Evolutionary conservation across 2,888 invertebrate species (phyloP).

Genomic region (Polydrusus tereticollis): DNA sequence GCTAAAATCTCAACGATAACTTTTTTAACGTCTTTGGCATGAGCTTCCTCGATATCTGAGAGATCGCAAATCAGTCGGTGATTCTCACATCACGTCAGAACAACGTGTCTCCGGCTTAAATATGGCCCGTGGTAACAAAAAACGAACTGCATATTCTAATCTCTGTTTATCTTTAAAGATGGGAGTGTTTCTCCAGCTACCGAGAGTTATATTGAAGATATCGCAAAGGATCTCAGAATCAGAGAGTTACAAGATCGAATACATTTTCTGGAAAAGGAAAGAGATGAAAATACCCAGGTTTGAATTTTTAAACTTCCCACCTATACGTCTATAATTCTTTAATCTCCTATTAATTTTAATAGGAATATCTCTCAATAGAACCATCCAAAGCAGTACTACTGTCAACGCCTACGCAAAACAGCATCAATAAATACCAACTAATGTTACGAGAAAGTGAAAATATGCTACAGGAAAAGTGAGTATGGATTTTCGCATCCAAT

Average conservation of each 20-base stretch:
- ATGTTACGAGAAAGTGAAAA: constrained; percentile 55
- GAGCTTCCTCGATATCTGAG: no score
- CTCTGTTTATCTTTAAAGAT: constrained; percentile 29
- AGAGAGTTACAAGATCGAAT: constrained; percentile 43
- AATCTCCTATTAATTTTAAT: constrained; percentile 6
- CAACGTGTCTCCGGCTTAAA: no score
- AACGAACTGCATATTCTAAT: no score
- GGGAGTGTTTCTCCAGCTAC: not conserved
- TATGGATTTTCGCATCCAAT: no score
- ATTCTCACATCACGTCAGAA: no score
- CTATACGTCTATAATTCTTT: no score
- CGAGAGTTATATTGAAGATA: constrained; percentile 34
- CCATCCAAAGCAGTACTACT: constrained; percentile 45
- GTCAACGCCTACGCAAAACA: constrained; percentile 49
- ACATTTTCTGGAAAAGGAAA: constrained; percentile 13
- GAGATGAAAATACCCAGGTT: not conserved
- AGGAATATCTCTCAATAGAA: constrained; percentile 41
- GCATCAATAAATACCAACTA: constrained; percentile 52
- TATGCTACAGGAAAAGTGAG: constrained; percentile 57
- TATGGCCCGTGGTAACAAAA: no score
- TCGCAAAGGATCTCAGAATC: constrained; percentile 42
- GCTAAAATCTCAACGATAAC: no score
- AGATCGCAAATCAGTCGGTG: no score
- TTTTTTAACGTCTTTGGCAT: no score
- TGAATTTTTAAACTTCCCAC: no score